Percentiles rank a stretch among this genome's conserved stretches.
These are phyloP conservation scores for Rhopalosiphum maidis DNA, from an alignment of 1,140 invertebrate species.

Conservation along the genomic window DNA sequence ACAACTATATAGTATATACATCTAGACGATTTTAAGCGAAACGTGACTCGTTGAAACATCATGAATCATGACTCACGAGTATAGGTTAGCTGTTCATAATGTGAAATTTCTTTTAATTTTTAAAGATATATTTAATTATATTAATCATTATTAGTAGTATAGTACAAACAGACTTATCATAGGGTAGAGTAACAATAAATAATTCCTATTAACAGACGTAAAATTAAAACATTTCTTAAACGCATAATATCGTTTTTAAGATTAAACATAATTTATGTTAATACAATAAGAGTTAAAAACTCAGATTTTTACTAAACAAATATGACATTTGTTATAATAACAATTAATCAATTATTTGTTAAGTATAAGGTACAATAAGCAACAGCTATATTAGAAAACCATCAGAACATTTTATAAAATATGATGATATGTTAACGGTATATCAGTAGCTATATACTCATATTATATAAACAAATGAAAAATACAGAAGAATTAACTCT, in stretches of 20 bases:
- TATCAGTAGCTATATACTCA: not conserved
- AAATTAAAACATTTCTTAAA: not conserved
- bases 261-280: not conserved
- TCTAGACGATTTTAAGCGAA: not conserved
- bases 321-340: not conserved
- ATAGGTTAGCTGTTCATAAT: not conserved
- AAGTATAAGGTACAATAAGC: not conserved
- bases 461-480: not conserved
- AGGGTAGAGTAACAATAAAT: not conserved
- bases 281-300: not conserved
- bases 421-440: not conserved
- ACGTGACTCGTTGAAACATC: slow-evolving; percentile 23
- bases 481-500: not conserved
- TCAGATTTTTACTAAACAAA: not conserved
- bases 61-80: not conserved
- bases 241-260: not conserved
- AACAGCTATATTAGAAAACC: not conserved
- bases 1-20: not conserved
- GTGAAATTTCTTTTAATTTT: not conserved
- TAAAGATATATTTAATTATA: not conserved
- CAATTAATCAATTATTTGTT: not conserved
- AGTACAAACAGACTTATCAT: not conserved
- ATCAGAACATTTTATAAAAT: not conserved
- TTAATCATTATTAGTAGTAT: not conserved
- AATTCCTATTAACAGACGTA: not conserved